Conservation (phyloP, 30 jellyfish, hydroid and myxozoan species). For the Haliclystus octoradiatus region DNA sequence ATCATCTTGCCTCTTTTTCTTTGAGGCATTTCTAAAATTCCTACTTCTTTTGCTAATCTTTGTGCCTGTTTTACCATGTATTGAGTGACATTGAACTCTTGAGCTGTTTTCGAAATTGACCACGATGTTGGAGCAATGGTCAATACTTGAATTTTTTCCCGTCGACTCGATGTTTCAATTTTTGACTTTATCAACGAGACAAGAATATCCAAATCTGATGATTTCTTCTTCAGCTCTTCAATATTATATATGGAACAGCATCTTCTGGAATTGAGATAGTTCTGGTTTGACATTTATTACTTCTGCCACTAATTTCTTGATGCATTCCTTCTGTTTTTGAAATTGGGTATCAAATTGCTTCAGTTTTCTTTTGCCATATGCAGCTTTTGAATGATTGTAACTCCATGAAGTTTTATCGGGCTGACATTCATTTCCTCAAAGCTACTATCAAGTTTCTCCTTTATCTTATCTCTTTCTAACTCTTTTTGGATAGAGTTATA, state of each 20-base stretch:
- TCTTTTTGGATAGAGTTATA: too few species aligned
- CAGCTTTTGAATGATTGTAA: slow-evolving; percentile 21
- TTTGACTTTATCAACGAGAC: slow-evolving; percentile 9
- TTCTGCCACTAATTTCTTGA: slow-evolving; percentile 8
- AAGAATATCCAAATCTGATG: slow-evolving; percentile 17
- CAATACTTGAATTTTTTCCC: too few species aligned
- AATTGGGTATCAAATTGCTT: slow-evolving; percentile 10
- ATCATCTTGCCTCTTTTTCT: too few species aligned
- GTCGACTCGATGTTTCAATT: slow-evolving; percentile 19
- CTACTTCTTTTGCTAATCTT: slow-evolving; percentile 13
- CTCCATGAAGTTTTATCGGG: slow-evolving; percentile 18
- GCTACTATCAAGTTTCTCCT: too few species aligned
- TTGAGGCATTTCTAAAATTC: slow-evolving; percentile 14
- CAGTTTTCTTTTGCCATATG: slow-evolving; percentile 19
- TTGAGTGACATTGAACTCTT: slow-evolving; percentile 3
- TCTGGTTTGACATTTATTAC: slow-evolving; percentile 15
- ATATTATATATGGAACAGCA: background rate
- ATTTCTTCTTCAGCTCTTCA: slow-evolving; percentile 2
- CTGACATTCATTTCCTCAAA: slow-evolving; percentile 17
- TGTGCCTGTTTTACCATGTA: slow-evolving; percentile 24
- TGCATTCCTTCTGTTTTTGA: slow-evolving; percentile 2
- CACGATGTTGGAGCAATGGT: slow-evolving; percentile 29
- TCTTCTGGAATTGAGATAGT: background rate
- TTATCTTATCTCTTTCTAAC: too few species aligned
- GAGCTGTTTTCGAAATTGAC: slow-evolving; percentile 23